Conservation (phyloP, 2,888 invertebrate species). For the Diarsia dahlii region DNA sequence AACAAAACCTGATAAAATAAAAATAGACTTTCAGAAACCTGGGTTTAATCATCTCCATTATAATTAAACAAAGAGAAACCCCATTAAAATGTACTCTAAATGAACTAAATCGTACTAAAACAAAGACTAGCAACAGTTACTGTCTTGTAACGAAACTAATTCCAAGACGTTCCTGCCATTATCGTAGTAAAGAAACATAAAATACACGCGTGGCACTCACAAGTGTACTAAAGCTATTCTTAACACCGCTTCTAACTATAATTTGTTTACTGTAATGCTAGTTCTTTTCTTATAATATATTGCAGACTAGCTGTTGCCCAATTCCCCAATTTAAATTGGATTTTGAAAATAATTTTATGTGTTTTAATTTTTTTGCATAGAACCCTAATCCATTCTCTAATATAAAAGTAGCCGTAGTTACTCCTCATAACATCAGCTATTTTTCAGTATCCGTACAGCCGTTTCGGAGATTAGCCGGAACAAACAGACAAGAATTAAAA, state of each 20-base stretch:
- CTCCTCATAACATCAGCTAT: too few relatives aligned
- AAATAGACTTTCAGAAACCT: conserved; percentile 16
- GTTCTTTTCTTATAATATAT: conserved; percentile 20
- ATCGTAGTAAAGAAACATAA: conserved; percentile 53
- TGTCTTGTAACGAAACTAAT: conserved; percentile 57
- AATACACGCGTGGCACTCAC: conserved; percentile 59
- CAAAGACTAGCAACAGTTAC: conserved; percentile 31
- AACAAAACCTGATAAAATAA: too few relatives aligned
- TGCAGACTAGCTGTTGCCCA: neutral
- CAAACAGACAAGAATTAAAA: too few relatives aligned
- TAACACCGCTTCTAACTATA: conserved; percentile 37
- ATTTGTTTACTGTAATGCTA: conserved; percentile 45
- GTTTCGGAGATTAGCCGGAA: too few relatives aligned
- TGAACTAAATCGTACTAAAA: conserved; percentile 43
- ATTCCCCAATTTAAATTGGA: too few relatives aligned
- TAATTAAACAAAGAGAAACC: conserved; percentile 34
- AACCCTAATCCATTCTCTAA: too few relatives aligned
- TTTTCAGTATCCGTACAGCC: too few relatives aligned
- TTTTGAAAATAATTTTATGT: too few relatives aligned
- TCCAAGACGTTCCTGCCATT: conserved; percentile 54
- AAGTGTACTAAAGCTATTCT: conserved; percentile 51
- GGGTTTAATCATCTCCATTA: conserved; percentile 18
- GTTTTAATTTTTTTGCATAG: too few relatives aligned
- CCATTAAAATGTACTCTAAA: conserved; percentile 34
- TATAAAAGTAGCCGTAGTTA: too few relatives aligned